These are phyloP conservation scores for Chloropsis cyanopogon DNA, from an alignment of 2,113 vertebrate species.

Conservation along the genomic window DNA sequence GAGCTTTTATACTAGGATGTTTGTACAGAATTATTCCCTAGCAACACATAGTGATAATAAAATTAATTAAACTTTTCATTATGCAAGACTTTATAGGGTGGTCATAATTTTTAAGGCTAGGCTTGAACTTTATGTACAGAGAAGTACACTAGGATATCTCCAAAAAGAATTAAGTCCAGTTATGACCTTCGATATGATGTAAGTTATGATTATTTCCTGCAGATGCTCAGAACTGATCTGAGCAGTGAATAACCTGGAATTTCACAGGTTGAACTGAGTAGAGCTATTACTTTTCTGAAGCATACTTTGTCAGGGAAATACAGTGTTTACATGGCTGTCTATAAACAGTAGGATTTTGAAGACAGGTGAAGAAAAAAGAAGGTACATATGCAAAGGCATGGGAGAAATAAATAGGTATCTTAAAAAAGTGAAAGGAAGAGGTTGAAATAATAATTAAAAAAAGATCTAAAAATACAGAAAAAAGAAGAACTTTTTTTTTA, in stretches of 20 bases:
- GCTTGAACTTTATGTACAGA: background rate
- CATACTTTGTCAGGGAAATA: background rate
- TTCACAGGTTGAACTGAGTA: background rate
- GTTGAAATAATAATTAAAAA: background rate
- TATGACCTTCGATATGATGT: background rate
- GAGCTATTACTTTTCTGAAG: background rate
- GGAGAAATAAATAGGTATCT: background rate
- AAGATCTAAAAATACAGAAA: background rate
- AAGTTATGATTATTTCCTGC: background rate
- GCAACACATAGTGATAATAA: background rate
- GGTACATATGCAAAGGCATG: background rate
- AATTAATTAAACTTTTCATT: background rate
- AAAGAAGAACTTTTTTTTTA: accelerated
- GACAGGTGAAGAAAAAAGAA: background rate
- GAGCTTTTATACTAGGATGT: background rate
- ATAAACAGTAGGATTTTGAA: background rate
- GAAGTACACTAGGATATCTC: background rate
- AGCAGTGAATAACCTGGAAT: background rate
- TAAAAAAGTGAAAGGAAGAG: background rate
- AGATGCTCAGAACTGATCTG: background rate
- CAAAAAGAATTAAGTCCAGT: background rate
- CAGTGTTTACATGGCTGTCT: background rate
- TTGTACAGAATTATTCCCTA: background rate
- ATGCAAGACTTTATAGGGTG: background rate
- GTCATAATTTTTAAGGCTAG: background rate